phyloP scores from a whole-genome alignment of 2,113 vertebrate genomes.

The Isichthys henryi region DNA sequence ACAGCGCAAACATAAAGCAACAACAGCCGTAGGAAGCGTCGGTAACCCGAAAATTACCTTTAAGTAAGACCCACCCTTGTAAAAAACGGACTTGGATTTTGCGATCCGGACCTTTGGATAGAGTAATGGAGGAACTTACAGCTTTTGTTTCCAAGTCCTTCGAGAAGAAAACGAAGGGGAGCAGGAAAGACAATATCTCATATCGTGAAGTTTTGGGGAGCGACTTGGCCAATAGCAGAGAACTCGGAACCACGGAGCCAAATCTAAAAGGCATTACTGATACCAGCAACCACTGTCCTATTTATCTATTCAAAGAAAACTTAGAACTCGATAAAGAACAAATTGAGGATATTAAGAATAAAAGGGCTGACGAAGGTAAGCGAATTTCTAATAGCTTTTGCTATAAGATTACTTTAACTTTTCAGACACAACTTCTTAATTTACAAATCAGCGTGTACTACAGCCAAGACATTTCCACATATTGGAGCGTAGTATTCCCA shows the following conservation, averaged over 20 bases:
- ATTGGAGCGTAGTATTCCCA: not conserved
- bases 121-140: slow-evolving; percentile 91
- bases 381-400: not conserved
- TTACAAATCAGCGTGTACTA: not conserved
- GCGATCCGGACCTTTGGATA: slow-evolving; percentile 62
- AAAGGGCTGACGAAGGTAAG: slow-evolving; percentile 81
- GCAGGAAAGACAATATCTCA: slow-evolving; percentile 84
- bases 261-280: slow-evolving; percentile 84
- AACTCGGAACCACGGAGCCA: slow-evolving; percentile 78
- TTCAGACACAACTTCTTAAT: not conserved
- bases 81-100: slow-evolving; percentile 68
- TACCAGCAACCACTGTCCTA: slow-evolving; percentile 74
- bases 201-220: slow-evolving; percentile 98
- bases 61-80: slow-evolving; percentile 49
- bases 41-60: slow-evolving; percentile 63
- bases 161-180: slow-evolving; percentile 91
- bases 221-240: slow-evolving; percentile 80
- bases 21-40: slow-evolving; percentile 67
- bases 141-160: slow-evolving; percentile 98
- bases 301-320: slow-evolving; percentile 87
- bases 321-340: slow-evolving; percentile 85
- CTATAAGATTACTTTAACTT: not conserved
- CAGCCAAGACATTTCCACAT: not conserved
- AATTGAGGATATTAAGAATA: slow-evolving; percentile 81
- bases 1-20: slow-evolving; percentile 89